Evolutionary conservation across 1,140 invertebrate species (phyloP).

Genomic region (Parasteatoda tepidariorum): DNA sequence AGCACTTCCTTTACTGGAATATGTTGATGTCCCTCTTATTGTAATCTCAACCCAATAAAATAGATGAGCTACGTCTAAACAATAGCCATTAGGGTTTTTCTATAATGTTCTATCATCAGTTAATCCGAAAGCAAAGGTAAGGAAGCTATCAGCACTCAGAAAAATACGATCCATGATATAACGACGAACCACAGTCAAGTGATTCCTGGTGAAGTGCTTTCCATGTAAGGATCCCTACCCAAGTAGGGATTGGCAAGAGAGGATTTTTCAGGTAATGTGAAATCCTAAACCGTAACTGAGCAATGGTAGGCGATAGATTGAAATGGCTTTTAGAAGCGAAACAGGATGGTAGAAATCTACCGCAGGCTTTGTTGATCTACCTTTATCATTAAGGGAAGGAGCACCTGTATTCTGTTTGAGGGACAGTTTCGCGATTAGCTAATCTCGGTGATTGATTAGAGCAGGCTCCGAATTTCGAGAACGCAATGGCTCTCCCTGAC

Average conservation of each 20-base stretch:
- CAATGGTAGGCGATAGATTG: slow-evolving; percentile 38
- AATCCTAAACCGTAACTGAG: slow-evolving; percentile 32
- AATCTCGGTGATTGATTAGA: slow-evolving; percentile 33
- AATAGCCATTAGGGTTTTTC: slow-evolving; percentile 53
- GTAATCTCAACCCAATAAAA: slow-evolving; percentile 36
- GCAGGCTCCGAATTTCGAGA: not conserved
- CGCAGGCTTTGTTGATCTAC: slow-evolving; percentile 43
- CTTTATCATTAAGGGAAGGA: slow-evolving; percentile 47
- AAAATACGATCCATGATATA: slow-evolving; percentile 25
- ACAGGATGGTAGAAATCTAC: slow-evolving; percentile 13
- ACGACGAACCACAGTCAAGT: slow-evolving; percentile 13
- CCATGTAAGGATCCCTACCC: slow-evolving; percentile 4
- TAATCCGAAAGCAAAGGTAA: slow-evolving; percentile 4
- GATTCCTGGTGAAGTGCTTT: slow-evolving; percentile 28
- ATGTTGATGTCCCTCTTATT: slow-evolving; percentile 36
- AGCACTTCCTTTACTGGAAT: slow-evolving; percentile 10
- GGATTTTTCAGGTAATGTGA: slow-evolving; percentile 54
- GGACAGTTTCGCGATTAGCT: slow-evolving; percentile 33
- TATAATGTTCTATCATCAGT: slow-evolving; percentile 54
- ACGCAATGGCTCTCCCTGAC: slow-evolving; percentile 21
- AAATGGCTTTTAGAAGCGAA: slow-evolving; percentile 54
- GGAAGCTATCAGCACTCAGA: slow-evolving; percentile 41
- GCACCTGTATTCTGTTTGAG: slow-evolving; percentile 49
- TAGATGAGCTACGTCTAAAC: slow-evolving; percentile 41
- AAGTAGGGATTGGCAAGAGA: slow-evolving; percentile 21